Evolutionary conservation across 2,797 vertebrate species (phyloP).

Genomic region (Pseudochirops cupreus): DNA sequence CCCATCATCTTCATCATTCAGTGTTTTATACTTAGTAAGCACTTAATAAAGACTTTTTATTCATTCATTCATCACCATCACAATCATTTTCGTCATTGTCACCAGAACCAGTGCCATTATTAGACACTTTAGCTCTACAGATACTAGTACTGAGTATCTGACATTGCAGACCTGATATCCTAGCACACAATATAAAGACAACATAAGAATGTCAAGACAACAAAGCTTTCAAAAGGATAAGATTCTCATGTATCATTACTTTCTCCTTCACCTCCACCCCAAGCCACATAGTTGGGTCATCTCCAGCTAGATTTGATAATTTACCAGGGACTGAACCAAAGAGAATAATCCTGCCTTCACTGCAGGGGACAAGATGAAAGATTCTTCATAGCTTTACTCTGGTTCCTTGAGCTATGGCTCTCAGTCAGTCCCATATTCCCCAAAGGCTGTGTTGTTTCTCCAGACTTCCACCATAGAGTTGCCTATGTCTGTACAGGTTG

Average conservation of each 20-base stretch:
- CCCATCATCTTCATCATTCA: not conserved
- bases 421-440: not conserved
- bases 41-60: not conserved
- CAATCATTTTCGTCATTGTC: not conserved
- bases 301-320: not conserved
- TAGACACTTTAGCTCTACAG: not conserved
- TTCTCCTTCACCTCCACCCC: not conserved
- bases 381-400: not conserved
- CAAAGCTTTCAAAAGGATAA: not conserved
- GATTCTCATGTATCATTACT: not conserved
- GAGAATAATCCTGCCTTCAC: not conserved
- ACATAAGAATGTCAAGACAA: not conserved
- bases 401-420: not conserved
- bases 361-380: not conserved
- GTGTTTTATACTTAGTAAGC: not conserved
- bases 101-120: not conserved
- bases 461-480: not conserved
- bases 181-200: not conserved
- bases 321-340: not conserved
- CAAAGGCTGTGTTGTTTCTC: not conserved
- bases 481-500: not conserved
- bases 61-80: not conserved
- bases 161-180: not conserved
- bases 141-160: not conserved
- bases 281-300: not conserved